These are phyloP conservation scores for Limnephilus auricula DNA, from an alignment of 2,888 invertebrate genomes.

Conservation along the genomic window DNA sequence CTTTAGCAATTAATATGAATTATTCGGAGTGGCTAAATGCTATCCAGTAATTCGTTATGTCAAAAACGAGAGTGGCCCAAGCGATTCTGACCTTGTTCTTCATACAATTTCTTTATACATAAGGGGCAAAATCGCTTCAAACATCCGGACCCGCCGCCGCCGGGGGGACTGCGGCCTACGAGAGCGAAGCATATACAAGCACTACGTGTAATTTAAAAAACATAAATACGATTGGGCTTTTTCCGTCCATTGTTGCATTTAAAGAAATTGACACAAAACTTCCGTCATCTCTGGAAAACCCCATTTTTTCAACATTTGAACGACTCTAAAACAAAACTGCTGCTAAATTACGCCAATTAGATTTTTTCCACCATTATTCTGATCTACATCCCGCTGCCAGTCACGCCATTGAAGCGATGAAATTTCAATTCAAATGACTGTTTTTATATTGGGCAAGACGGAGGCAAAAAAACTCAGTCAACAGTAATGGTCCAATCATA, in stretches of 20 bases:
- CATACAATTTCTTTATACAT: too few species aligned
- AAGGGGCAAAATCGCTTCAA: too few species aligned
- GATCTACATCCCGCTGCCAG: conserved; percentile 6
- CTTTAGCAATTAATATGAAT: too few species aligned
- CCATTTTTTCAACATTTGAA: not conserved
- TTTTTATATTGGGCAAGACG: not conserved
- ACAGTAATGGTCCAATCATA: conserved; percentile 24
- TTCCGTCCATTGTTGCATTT: not conserved
- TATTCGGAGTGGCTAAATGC: too few species aligned
- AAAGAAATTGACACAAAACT: not conserved
- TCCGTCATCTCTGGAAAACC: not conserved
- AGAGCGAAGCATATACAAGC: too few species aligned
- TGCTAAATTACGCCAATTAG: not conserved
- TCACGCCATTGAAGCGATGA: conserved; percentile 2
- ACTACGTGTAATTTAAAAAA: not conserved
- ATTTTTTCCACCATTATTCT: conserved; percentile 23
- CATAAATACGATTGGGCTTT: not conserved
- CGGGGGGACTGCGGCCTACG: too few species aligned
- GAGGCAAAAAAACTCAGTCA: conserved; percentile 5
- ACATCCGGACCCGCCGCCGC: too few species aligned
- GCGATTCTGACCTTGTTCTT: too few species aligned
- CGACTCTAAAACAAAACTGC: not conserved
- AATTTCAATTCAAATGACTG: conserved; percentile 12
- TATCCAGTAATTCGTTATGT: too few species aligned
- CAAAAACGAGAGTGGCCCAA: too few species aligned